Evolutionary conservation across 2,888 invertebrate genomes (phyloP), one percentile per base, ranked within the genome.

Genomic region (Catotricha subobsoleta): DNA sequence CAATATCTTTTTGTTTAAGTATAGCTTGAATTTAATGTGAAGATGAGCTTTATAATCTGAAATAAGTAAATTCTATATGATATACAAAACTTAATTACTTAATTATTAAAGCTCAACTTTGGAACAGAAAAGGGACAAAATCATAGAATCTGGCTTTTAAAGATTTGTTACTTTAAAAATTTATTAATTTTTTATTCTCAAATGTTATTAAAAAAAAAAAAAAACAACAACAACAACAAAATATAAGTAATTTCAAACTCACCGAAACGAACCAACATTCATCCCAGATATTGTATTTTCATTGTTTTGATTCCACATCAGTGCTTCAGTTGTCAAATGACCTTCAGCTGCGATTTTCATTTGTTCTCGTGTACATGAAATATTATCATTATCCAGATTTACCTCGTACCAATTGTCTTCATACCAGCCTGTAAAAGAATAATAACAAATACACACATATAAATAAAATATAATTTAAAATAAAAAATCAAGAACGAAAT

Each of bases 351-450:
- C 95, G 50, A 76, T 73, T 34, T 81, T 69, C 90, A 99, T 92
- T 64, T 98, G 77, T 49, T 91, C 87, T 44, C 74, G 74, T 0
- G 91, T 91, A 59, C 98, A 98, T 47, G 87, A 81, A 46, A 97
- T 80, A 39, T 80, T 79, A 59, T 91, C 88, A 43, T 79, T 75
- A 49, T 82, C 80, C 48, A 88, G 65, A 57, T 84, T 82, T 7
- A 81, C 78, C 57, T 87, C 84, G 60, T 88, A 98, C 98, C 98
- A 99, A 57, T 95, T 92, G 62, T 98, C 94, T 57, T 97, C 94
- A 63, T 98, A 98, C 94, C 94, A 95, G 44, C 88, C 83, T 83
- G 52, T 1, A 13, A 19, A 37, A 19, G 15, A 29, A 21, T 18
- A 31, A 15, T 36, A 15, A 18, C 6, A 15, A 15, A 18, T 30